Base-by-base conservation (phyloP, 2,113 vertebrate species). In the Petroica traversi region DNA sequence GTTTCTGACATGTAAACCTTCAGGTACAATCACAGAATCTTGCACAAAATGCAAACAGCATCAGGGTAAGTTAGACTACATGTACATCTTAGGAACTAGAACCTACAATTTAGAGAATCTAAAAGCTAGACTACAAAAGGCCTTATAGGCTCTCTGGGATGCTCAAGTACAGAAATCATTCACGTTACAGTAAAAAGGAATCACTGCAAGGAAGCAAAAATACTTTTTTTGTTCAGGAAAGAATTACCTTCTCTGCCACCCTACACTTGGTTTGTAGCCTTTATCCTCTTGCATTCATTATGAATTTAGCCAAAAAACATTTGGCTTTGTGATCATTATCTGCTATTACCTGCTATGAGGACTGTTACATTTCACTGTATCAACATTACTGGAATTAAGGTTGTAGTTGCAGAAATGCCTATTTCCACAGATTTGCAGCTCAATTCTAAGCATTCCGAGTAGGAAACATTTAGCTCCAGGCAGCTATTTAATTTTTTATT, bases 401-500 rank as follows among this genome's bases (percentile, higher is more conserved):
- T 63, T 90, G 29, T 33, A 57, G 34, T 34, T 76, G 74, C 51
- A 88, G 68, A 84, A 93, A 75, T 69, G 43, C 2, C 61, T 61
- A 11, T 78, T 81, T 82, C 59, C 11, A 14, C 75, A 31, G 58
- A 41, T 86, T 83, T 76, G 19, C 34, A 89, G 75, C 59, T 88
- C 28, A 43, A 5, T 74, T 66, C 14, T 63, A 46, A 90, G 72
- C 23, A 29, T 45, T 64, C 36, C 41, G n/a, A n/a, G 49, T 55
- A 67, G 54, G 67, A 96, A 77, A 41, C 25, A 71, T 88, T 85
- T 93, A 73, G 75, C 82, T 94, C 31, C 41, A 86, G 92, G 82
- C 63, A 45, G 19, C 61, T 59, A 67, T 23, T 95, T 71, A 79
- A 58, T 55, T 86, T 94, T 93, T 96, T 80, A 83, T 88, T 93